Percentiles rank a stretch among this genome's conserved stretches.
Conservation (phyloP, 2,888 invertebrate species). For the Laspeyria flexula region DNA sequence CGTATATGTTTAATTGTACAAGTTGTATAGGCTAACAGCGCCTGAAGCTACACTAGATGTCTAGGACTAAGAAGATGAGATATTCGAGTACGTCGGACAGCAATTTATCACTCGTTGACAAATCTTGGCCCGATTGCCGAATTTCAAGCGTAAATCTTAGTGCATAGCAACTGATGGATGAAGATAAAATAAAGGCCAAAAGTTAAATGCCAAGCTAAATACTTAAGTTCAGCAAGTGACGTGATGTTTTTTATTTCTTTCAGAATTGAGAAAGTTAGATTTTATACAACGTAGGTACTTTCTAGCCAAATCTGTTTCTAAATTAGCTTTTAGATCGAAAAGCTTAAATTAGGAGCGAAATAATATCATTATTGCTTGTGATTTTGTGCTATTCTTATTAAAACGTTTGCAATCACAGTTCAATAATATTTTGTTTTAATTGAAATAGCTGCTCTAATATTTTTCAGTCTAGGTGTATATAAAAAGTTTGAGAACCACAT, state of each 20-base stretch:
- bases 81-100: constrained; percentile 12
- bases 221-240: neutral
- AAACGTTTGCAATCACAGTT: no score
- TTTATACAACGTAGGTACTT: no score
- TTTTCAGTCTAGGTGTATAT: no score
- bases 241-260: neutral
- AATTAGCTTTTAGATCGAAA: no score
- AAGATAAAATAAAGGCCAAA: neutral
- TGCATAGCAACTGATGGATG: constrained; percentile 12
- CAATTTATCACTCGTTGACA: constrained; percentile 27
- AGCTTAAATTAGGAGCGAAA: no score
- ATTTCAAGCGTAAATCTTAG: constrained; percentile 22
- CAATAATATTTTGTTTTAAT: no score
- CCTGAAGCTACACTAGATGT: constrained; percentile 4
- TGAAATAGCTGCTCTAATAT: no score
- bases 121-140: constrained; percentile 16
- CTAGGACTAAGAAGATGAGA: constrained; percentile 19
- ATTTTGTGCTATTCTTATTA: no score
- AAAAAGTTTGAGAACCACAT: no score
- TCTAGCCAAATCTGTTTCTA: no score
- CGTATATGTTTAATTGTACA: neutral
- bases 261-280: neutral
- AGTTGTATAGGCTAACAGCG: neutral
- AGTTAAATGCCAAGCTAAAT: neutral
- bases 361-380: no score